phyloP scores from a whole-genome alignment of 1,140 invertebrate genomes.

The Trigoniulus corallinus region DNA sequence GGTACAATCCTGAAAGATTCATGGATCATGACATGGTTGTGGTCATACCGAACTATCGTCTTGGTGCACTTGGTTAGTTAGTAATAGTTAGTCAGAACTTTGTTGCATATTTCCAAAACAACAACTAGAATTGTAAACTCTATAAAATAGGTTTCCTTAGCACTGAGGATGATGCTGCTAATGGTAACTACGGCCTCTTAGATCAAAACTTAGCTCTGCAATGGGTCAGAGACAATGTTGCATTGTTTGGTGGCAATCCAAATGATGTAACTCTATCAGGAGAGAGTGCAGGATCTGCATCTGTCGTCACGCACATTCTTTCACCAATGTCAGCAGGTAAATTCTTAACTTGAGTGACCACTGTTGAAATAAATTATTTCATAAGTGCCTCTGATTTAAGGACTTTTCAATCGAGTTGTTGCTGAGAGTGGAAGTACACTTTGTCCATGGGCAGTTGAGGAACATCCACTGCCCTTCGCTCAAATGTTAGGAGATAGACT shows the following conservation, averaged over 20 bases:
- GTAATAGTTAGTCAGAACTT: neutral
- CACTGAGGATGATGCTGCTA: neutral
- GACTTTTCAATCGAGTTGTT: slow-evolving; percentile 14
- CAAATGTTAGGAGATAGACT: neutral
- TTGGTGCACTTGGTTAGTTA: slow-evolving; percentile 39
- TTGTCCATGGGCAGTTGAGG: slow-evolving; percentile 67
- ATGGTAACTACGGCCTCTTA: slow-evolving; percentile 43
- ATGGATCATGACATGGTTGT: slow-evolving; percentile 37
- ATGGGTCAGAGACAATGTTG: slow-evolving; percentile 42
- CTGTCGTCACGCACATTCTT: slow-evolving; percentile 31
- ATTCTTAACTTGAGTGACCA: too few species aligned
- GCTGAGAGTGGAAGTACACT: slow-evolving; percentile 71
- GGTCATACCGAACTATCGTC: slow-evolving; percentile 45
- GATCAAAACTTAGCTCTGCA: slow-evolving; percentile 39
- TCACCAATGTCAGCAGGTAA: slow-evolving; percentile 27
- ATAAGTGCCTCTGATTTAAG: too few species aligned
- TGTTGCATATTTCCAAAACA: neutral
- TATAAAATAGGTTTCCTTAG: neutral
- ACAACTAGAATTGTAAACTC: neutral
- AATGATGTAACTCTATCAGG: slow-evolving; percentile 42
- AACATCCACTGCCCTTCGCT: neutral
- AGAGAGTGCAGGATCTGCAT: slow-evolving; percentile 35
- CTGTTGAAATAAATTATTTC: too few species aligned
- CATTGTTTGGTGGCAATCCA: slow-evolving; percentile 37
- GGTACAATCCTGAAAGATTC: slow-evolving; percentile 27